Percentiles rank a stretch among this genome's conserved stretches.
Conservation (phyloP, 1,140 invertebrate species). For the Plutomurus gul region DNA sequence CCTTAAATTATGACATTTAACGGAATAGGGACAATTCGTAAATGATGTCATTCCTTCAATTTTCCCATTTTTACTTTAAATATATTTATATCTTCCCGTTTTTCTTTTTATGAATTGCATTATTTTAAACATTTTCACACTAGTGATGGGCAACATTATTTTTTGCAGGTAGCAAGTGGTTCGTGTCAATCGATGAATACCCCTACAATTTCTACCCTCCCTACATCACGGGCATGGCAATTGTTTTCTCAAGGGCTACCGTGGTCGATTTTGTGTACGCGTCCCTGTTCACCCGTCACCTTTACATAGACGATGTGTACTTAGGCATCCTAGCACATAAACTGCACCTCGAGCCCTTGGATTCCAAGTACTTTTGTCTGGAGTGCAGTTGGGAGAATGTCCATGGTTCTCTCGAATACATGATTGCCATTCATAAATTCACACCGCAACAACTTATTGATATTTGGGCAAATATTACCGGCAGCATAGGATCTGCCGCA, state of each 20-base stretch:
- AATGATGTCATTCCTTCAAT: no score
- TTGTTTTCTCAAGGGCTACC: conserved; percentile 73
- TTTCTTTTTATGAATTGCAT: neutral
- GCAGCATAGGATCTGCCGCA: no score
- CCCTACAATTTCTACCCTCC: conserved; percentile 54
- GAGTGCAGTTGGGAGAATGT: neutral
- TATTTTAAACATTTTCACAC: neutral
- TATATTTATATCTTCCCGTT: neutral
- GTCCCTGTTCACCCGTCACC: conserved; percentile 76
- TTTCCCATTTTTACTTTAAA: no score
- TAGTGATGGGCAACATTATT: neutral
- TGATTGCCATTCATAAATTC: neutral
- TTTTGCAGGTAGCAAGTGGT: conserved; percentile 71
- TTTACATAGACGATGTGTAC: conserved; percentile 86
- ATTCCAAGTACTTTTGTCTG: conserved; percentile 62
- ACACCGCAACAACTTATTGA: neutral
- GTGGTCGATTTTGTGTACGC: conserved; percentile 74
- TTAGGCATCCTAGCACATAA: conserved; percentile 81
- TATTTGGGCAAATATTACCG: neutral
- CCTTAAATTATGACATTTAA: no score
- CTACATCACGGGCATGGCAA: conserved; percentile 77
- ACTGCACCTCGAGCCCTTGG: conserved; percentile 71
- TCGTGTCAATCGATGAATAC: conserved; percentile 80
- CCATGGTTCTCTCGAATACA: neutral
- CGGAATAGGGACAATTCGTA: no score